Conservation (phyloP, 2,113 vertebrate species). For the Strigops habroptila region DNA sequence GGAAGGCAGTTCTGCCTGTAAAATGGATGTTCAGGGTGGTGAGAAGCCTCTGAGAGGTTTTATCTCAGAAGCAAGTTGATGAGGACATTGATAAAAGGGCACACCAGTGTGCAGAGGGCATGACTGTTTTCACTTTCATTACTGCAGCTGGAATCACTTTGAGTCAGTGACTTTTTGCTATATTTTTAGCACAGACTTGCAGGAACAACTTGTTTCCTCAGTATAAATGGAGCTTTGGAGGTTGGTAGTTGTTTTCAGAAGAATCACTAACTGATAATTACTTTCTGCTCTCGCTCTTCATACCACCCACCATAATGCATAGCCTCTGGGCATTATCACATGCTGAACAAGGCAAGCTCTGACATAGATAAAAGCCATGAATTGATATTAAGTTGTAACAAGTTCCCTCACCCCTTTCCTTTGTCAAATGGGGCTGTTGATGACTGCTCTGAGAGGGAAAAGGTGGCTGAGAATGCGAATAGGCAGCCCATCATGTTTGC, state of each 20-base stretch:
- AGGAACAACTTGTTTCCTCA: not conserved
- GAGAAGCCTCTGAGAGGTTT: not conserved
- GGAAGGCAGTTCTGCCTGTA: not conserved
- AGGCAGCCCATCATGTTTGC: rapidly evolving
- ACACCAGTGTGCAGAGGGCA: rapidly evolving
- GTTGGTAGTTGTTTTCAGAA: not conserved
- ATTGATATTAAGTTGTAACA: not conserved
- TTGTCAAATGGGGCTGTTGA: not conserved
- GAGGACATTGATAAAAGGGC: not conserved
- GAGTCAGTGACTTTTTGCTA: not conserved
- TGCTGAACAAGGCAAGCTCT: not conserved
- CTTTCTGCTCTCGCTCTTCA: not conserved
- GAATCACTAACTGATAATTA: not conserved
- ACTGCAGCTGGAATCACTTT: not conserved
- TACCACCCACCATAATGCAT: not conserved
- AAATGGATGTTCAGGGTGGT: not conserved
- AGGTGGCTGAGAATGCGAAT: not conserved
- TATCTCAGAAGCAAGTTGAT: not conserved
- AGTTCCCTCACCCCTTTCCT: not conserved
- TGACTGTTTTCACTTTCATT: not conserved
- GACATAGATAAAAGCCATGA: not conserved
- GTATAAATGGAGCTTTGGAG: not conserved
- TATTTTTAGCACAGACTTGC: not conserved
- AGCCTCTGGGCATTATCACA: rapidly evolving
- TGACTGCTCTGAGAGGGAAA: not conserved